Percentiles rank a stretch among this genome's conserved stretches.
Conservation (phyloP, 1,140 invertebrate species). For the Mesaphorura yosii region DNA sequence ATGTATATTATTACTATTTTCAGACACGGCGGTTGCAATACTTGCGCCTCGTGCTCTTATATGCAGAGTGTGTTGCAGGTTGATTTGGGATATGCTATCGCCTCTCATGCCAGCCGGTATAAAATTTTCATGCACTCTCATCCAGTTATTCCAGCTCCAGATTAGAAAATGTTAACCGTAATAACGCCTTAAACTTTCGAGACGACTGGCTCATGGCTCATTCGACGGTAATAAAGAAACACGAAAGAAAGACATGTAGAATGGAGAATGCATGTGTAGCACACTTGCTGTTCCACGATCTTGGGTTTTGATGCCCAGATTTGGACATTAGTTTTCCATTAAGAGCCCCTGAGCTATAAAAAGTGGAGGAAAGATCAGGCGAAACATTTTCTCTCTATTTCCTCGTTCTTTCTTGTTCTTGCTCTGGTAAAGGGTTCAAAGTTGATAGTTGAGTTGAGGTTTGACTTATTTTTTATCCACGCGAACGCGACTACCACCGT, state of each 20-base stretch:
- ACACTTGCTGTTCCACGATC: background rate
- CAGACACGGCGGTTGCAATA: too few species aligned
- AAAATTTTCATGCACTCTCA: too few species aligned
- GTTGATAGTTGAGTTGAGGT: background rate
- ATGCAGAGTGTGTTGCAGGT: too few species aligned
- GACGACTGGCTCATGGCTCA: too few species aligned
- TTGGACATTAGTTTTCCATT: conserved; percentile 11
- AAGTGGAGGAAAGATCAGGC: background rate
- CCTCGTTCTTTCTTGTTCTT: too few species aligned
- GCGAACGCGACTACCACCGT: background rate
- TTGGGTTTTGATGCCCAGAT: conserved; percentile 1
- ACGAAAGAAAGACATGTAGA: background rate
- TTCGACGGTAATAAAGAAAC: background rate
- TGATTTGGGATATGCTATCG: too few species aligned
- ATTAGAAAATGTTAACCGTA: too few species aligned
- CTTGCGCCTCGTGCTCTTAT: too few species aligned
- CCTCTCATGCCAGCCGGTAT: too few species aligned
- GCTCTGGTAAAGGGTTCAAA: background rate
- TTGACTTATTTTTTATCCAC: background rate
- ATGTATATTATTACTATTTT: background rate
- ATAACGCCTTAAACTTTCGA: too few species aligned
- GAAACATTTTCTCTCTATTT: too few species aligned
- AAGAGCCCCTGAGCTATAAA: background rate
- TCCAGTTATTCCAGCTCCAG: too few species aligned
- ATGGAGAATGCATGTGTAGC: background rate